These are phyloP conservation scores for Anthopleura sola DNA, from an alignment of 64 coral and sea anemone genomes.

Conservation along the genomic window DNA sequence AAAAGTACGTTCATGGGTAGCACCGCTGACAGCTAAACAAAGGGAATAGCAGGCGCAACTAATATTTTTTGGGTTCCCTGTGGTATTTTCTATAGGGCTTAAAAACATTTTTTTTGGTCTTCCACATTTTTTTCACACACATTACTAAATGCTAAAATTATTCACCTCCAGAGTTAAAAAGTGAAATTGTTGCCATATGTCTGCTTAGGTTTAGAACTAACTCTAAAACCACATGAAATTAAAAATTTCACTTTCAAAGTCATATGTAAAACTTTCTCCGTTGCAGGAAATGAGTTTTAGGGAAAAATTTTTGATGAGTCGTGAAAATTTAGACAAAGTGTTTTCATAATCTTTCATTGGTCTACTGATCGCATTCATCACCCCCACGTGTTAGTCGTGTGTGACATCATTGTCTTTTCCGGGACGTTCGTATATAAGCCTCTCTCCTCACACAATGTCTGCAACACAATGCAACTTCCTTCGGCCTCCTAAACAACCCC, in stretches of 20 bases:
- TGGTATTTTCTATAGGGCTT: too few species aligned
- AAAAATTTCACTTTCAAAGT: neutral
- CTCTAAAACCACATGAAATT: neutral
- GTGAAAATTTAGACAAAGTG: neutral
- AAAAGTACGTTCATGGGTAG: constrained; percentile 10
- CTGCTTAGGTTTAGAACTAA: neutral
- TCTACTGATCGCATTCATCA: neutral
- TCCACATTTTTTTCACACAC: too few species aligned
- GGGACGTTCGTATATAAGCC: neutral
- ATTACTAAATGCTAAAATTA: too few species aligned
- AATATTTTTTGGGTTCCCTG: neutral
- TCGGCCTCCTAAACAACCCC: neutral
- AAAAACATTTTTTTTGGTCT: neutral
- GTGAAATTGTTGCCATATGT: neutral
- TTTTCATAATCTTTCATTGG: neutral
- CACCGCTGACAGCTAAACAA: constrained; percentile 11
- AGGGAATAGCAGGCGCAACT: neutral
- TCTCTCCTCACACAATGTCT: neutral
- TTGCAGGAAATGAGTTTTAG: neutral
- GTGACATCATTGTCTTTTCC: constrained; percentile 12
- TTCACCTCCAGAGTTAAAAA: neutral
- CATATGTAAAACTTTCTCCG: neutral
- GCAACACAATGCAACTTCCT: neutral
- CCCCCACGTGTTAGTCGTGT: neutral
- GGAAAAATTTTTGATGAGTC: neutral